A percentile compares a stretch with the other conserved stretches of the same genome.
Evolutionary conservation across 2,113 vertebrate species (phyloP).

Genomic region (Mohoua ochrocephala): DNA sequence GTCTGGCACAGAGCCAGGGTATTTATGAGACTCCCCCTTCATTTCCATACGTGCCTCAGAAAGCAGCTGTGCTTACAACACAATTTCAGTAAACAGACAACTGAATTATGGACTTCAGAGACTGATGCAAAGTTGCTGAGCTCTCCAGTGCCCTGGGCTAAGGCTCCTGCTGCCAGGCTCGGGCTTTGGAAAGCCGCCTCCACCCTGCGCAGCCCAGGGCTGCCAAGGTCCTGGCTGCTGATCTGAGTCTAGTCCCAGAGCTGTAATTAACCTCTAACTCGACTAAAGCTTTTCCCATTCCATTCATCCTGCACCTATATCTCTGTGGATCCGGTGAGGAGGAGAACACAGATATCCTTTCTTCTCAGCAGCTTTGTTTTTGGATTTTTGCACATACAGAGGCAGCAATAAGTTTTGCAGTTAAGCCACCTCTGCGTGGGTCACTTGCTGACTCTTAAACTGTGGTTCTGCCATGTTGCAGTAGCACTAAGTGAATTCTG

Average conservation of each 20-base stretch:
- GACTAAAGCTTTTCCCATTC: not conserved
- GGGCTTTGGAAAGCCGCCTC: not conserved
- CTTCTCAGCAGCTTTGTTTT: not conserved
- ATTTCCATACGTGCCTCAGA: slow-evolving; percentile 23
- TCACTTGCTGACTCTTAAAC: not conserved
- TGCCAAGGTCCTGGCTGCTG: not conserved
- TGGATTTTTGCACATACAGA: not conserved
- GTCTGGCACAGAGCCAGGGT: not conserved
- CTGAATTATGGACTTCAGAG: slow-evolving; percentile 37
- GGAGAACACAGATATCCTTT: not conserved
- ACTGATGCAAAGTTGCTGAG: not conserved
- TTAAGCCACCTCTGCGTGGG: fast-evolving
- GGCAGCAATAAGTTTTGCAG: not conserved
- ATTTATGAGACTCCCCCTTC: not conserved
- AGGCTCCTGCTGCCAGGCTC: not conserved
- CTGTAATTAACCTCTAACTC: not conserved
- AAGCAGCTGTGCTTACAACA: slow-evolving; percentile 52
- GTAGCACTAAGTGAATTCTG: not conserved
- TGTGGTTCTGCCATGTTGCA: not conserved
- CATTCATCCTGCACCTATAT: not conserved
- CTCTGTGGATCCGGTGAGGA: not conserved
- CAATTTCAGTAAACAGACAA: slow-evolving; percentile 5
- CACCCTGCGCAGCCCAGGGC: not conserved
- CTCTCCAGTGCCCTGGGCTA: not conserved
- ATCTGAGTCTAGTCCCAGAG: not conserved